Evolutionary conservation across 37 sponge, comb jelly and placozoan species (phyloP), one percentile per base, ranked within the genome.

Genomic region (Chondrosia reniformis): DNA sequence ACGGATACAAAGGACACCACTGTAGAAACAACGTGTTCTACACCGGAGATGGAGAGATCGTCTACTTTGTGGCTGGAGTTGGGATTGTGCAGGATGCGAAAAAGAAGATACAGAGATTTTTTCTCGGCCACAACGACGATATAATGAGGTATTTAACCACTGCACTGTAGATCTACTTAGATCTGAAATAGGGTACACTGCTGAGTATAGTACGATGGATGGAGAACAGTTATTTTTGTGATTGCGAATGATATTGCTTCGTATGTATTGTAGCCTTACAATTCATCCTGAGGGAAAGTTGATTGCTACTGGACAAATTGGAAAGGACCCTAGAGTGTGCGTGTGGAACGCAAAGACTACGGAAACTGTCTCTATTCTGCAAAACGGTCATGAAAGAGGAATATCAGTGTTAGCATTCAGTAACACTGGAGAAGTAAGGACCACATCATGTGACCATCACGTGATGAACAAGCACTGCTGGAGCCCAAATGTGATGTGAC

Each of bases 1-100:
- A 97, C 64, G 99, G 99, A 21, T 97, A 95, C 79, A 87, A 89
- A 28, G 95, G 99, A 3, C 87, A 97, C 91, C 95, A 97, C 74
- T 87, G 91, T 45, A 79, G 95, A 7, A 95, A 95, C 67, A 97
- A 97, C 81, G 84, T 97, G 36, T 89, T 87, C 78, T 94, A 94
- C 80, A 92, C 86, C 2, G 84, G 83, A 17, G 55, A 80, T 34
- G 86, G 88, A 21, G 93, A 92, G 31, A 79, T 91, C 22, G 99
- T 97, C 30, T 97, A 97, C 84, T 97, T 97, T 80, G 91, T 92
- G 27, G 99, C 99, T 66, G 99, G 88, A 32, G 93, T 92, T 28
- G 99, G 88, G 12, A 85, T 97, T 22, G 95, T 94, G 24, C 89
- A 88, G 74, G 77, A 92, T 52, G 57, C 52, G n/a, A 67, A 49